A percentile compares a stretch with the other conserved stretches of the same genome.
Conservation (phyloP, 2,888 invertebrate species). For the Papilio gigon region DNA sequence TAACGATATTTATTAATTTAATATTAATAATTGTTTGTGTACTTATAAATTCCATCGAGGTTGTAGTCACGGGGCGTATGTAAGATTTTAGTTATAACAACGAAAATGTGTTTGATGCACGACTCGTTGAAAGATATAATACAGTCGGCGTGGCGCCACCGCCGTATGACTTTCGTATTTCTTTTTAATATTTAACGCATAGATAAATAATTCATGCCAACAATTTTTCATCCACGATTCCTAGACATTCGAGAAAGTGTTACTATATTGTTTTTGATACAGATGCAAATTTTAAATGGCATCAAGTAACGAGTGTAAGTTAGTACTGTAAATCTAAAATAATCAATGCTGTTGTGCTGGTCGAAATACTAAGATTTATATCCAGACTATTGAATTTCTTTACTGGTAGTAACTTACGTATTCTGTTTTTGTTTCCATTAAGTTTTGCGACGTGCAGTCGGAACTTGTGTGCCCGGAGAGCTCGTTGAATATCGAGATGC, state of each 20-base stretch:
- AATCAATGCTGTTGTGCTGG: neutral
- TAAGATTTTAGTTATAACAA: conserved; percentile 28
- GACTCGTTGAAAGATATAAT: conserved; percentile 30
- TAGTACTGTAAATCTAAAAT: too few species aligned
- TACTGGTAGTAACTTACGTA: neutral
- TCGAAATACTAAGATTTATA: neutral
- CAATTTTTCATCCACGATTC: neutral
- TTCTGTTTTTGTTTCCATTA: conserved; percentile 20
- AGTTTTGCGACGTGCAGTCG: conserved; percentile 15
- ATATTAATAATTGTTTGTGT: conserved; percentile 22
- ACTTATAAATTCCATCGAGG: conserved; percentile 20
- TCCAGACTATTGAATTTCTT: conserved; percentile 12
- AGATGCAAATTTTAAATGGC: neutral
- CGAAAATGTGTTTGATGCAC: conserved; percentile 25
- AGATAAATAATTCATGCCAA: conserved; percentile 1
- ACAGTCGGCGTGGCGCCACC: conserved; percentile 25
- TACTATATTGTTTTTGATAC: neutral
- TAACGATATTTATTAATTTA: conserved; percentile 23
- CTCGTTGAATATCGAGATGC: conserved; percentile 12
- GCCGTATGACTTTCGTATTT: conserved; percentile 17
- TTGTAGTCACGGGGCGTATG: neutral
- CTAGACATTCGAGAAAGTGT: neutral
- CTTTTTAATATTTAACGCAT: conserved; percentile 17
- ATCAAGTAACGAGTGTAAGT: too few species aligned
- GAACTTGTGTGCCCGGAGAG: conserved; percentile 8